Evolutionary conservation across 2,113 vertebrate genomes (phyloP), one percentile per base, ranked within the genome.

Genomic region (Heliornis fulica): DNA sequence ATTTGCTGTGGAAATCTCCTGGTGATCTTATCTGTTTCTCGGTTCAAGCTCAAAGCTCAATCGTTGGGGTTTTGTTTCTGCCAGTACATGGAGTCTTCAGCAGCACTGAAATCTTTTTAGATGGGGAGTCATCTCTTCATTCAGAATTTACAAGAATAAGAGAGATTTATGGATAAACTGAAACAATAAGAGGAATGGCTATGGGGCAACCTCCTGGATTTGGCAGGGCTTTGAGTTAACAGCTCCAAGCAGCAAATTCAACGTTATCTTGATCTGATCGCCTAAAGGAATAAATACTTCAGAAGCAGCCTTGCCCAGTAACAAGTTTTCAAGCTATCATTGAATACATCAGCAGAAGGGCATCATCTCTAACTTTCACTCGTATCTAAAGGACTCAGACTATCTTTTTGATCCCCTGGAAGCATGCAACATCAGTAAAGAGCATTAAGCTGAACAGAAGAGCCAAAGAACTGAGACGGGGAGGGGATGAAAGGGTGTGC

Each of bases 11-110:
- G 78, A 92, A 95, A 97, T 95, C 90, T 83, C 92, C 84, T 87
- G 93, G 87, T 94, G 94, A 97, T 97, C 87, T 98, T 97, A 97
- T 97, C 96, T 94, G 77, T 76, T 72, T 90, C 72, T 92, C 87
- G 89, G 85, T 80, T 94, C 82, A 90, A 94, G 79, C 93, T 90
- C 95, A 92, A 95, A 95, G 96, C 93, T 72, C 91, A 85, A 77
- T 60, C 95, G 82, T 87, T n/a, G n/a, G n/a, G n/a, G n/a, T n/a
- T n/a, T 87, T 93, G 68, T 93, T 93, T 91, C 89, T 87, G 82
- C 77, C 54, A 59, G 51, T 68, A 89, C 69, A 90, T 89, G 95
- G 75, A 89, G 84, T 75, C 63, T 94, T 91, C 77, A 75, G 90
- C 68, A 95, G 87, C 45, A 80, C n/a, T 7, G 71, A 96, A 88